These are phyloP conservation scores for Aphaenogaster ashmeadi DNA, from an alignment of 1,140 invertebrate genomes.

Conservation along the genomic window DNA sequence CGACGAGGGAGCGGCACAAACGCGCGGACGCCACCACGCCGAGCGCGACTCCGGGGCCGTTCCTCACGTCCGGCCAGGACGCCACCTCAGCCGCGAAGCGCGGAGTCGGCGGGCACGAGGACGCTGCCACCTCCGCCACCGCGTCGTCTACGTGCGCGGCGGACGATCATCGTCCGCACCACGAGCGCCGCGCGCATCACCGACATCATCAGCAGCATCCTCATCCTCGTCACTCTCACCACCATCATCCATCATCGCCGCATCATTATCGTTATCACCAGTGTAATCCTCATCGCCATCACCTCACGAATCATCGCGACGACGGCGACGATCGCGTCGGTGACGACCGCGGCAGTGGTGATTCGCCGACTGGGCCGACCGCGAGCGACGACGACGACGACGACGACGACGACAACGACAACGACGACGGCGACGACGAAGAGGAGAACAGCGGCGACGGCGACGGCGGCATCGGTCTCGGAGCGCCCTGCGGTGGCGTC, in stretches of 20 bases:
- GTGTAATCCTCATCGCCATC: conserved; percentile 10
- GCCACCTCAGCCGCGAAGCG: conserved; percentile 51
- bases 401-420: conserved; percentile 7
- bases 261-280: conserved; percentile 44
- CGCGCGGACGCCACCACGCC: conserved; percentile 57
- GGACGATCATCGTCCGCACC: no score
- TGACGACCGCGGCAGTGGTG: conserved; percentile 19
- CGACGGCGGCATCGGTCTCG: conserved; percentile 35
- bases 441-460: conserved; percentile 48
- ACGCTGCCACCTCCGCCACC: background rate
- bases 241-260: background rate
- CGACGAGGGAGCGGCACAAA: conserved; percentile 81
- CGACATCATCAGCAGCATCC: conserved; percentile 21
- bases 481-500: conserved; percentile 43
- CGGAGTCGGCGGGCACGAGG: conserved; percentile 23
- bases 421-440: conserved; percentile 37
- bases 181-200: conserved; percentile 34
- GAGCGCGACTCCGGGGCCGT: conserved; percentile 58
- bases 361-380: conserved; percentile 23
- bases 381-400: conserved; percentile 37
- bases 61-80: conserved; percentile 46
- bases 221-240: background rate
- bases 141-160: background rate
- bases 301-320: background rate
- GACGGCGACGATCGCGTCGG: conserved; percentile 33